Conservation (phyloP, 2,113 vertebrate genomes). For the Nannobrachium achirus region DNA sequence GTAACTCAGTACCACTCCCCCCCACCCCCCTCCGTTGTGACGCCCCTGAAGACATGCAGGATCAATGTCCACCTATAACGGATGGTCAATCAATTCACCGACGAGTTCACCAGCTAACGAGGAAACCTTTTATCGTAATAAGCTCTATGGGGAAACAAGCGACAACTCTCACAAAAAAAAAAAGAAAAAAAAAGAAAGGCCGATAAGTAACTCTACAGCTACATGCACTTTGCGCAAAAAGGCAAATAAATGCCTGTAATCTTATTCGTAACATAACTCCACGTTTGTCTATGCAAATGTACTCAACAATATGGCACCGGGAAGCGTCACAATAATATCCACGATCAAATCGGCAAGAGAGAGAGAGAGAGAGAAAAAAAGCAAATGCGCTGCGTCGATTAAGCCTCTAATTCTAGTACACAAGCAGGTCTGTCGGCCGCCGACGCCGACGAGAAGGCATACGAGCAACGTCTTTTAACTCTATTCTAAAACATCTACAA, state of each 20-base stretch:
- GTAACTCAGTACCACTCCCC: too few species aligned
- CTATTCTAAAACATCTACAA: conserved; percentile 21
- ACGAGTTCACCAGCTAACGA: conserved; percentile 55
- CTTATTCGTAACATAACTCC: conserved; percentile 78
- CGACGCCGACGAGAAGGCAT: conserved; percentile 31
- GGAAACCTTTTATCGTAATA: conserved; percentile 37
- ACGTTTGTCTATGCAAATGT: conserved; percentile 81
- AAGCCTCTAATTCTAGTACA: conserved; percentile 62
- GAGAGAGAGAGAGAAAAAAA: conserved; percentile 22
- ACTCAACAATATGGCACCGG: conserved; percentile 72
- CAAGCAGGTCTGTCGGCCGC: conserved; percentile 45
- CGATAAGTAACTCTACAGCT: conserved; percentile 35
- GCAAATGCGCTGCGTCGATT: conserved; percentile 46
- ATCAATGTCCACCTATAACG: conserved; percentile 74
- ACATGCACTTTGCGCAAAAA: conserved; percentile 66
- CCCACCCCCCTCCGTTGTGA: too few species aligned
- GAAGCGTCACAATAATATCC: conserved; percentile 72
- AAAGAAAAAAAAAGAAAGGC: conserved; percentile 1
- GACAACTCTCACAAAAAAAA: conserved; percentile 32
- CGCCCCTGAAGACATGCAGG: conserved; percentile 75
- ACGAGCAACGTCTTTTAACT: conserved; percentile 57
- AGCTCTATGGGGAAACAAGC: conserved; percentile 43
- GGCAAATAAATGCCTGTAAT: conserved; percentile 52
- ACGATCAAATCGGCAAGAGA: conserved; percentile 56
- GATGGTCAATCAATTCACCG: conserved; percentile 66